Evolutionary conservation across 2,888 invertebrate species (phyloP).

Genomic region (Anthrax anthrax): DNA sequence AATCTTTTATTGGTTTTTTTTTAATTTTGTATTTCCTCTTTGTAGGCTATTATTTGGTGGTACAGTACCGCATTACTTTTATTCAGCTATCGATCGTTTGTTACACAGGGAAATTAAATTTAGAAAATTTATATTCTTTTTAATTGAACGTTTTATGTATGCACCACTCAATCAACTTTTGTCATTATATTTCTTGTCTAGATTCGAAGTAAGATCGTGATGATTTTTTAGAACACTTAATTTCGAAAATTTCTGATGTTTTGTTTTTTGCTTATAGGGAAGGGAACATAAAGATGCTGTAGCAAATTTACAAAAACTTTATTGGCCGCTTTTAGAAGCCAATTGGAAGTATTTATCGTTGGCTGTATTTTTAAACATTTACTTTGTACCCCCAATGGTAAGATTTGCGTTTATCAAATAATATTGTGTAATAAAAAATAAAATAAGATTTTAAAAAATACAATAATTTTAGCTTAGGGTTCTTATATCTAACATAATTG

Average conservation of each 20-base stretch:
- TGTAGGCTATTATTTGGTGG: constrained; percentile 63
- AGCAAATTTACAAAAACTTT: constrained; percentile 47
- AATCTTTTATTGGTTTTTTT: not conserved
- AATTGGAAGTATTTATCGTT: constrained; percentile 67
- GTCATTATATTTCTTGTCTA: constrained; percentile 55
- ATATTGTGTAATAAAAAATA: not conserved
- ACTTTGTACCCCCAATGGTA: constrained; percentile 65
- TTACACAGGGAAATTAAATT: constrained; percentile 44
- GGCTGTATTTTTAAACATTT: constrained; percentile 58
- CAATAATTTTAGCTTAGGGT: constrained; percentile 49
- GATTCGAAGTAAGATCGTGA: constrained; percentile 45
- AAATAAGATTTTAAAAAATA: not conserved
- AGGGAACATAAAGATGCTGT: constrained; percentile 51
- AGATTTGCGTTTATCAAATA: constrained; percentile 7
- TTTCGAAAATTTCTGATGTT: too few species aligned
- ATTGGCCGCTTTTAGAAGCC: constrained; percentile 49
- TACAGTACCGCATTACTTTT: constrained; percentile 65
- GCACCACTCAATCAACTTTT: constrained; percentile 58
- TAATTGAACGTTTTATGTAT: constrained; percentile 58
- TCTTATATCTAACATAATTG: constrained; percentile 53
- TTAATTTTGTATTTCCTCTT: constrained; percentile 3
- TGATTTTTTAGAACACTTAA: too few species aligned
- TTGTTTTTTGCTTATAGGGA: constrained; percentile 33
- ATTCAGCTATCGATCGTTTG: constrained; percentile 44
- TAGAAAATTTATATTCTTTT: constrained; percentile 42